A percentile compares a stretch with the other conserved stretches of the same genome.
Conservation (phyloP, 1,140 invertebrate genomes). For the Contarinia nasturtii region DNA sequence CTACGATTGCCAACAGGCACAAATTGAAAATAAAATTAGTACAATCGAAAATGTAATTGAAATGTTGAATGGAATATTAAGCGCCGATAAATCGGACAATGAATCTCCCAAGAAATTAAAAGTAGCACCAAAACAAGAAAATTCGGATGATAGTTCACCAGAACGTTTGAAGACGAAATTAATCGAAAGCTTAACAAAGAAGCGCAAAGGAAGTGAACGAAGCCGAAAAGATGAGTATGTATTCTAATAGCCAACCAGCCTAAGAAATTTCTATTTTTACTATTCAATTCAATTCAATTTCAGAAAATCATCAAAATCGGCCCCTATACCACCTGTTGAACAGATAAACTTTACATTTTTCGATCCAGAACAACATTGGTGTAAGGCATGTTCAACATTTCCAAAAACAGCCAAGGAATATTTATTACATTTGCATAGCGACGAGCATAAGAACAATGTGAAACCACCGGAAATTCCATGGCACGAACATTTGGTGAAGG, state of each 20-base stretch:
- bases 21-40: conserved; percentile 65
- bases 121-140: conserved; percentile 6
- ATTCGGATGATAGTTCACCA: conserved; percentile 15
- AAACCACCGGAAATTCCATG: conserved; percentile 54
- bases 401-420: conserved; percentile 69
- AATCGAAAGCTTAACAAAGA: conserved; percentile 23
- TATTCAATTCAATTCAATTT: not conserved
- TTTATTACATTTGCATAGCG: conserved; percentile 59
- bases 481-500: conserved; percentile 37
- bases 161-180: conserved; percentile 20
- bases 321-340: conserved; percentile 9
- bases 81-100: conserved; percentile 12
- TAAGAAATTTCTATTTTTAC: not conserved
- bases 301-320: not conserved
- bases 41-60: conserved; percentile 67
- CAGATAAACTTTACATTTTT: conserved; percentile 64
- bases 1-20: conserved; percentile 10
- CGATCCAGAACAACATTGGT: conserved; percentile 78
- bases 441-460: conserved; percentile 49
- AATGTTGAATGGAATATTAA: conserved; percentile 61
- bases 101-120: conserved; percentile 12
- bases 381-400: conserved; percentile 64
- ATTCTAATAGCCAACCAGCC: not conserved
- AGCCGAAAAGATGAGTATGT: not conserved
- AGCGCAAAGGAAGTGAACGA: conserved; percentile 5